A percentile compares a stretch with the other conserved stretches of the same genome.
These are phyloP conservation scores for Anagyrus pseudococci DNA, from an alignment of 2,888 invertebrate genomes.

Conservation along the genomic window DNA sequence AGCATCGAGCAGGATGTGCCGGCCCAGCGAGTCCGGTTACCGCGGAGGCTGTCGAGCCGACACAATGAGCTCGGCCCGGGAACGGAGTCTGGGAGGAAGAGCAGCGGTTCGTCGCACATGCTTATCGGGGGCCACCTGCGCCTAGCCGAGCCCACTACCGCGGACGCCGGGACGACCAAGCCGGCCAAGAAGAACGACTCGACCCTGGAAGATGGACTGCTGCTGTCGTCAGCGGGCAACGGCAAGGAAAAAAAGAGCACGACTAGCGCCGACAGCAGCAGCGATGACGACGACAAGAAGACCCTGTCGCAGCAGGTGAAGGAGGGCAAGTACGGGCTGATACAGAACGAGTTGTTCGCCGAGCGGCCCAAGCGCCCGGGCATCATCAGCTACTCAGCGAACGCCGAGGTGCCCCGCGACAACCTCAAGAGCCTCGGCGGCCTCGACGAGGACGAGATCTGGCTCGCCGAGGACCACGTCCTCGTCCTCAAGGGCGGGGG, in stretches of 20 bases:
- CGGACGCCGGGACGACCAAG: conserved; percentile 9
- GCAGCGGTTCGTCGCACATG: conserved; percentile 50
- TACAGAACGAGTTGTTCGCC: conserved; percentile 83
- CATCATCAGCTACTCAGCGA: conserved; percentile 80
- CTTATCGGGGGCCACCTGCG: conserved; percentile 75
- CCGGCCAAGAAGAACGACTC: neutral
- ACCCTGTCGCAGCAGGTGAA: conserved; percentile 88
- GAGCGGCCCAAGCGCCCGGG: conserved; percentile 78
- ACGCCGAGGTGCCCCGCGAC: conserved; percentile 82
- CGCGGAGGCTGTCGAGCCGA: conserved; percentile 28
- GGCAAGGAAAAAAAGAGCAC: conserved; percentile 66
- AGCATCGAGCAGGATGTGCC: conserved; percentile 13
- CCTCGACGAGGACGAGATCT: conserved; percentile 83
- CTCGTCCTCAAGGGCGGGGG: conserved; percentile 82
- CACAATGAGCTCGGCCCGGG: conserved; percentile 41
- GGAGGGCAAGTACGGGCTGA: conserved; percentile 88
- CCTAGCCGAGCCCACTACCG: conserved; percentile 18
- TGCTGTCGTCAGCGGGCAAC: conserved; percentile 74
- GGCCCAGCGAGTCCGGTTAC: conserved; percentile 8
- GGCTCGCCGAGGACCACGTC: conserved; percentile 88
- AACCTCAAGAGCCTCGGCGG: conserved; percentile 82
- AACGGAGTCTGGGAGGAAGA: conserved; percentile 8
- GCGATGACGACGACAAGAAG: conserved; percentile 78
- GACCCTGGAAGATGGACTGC: conserved; percentile 66
- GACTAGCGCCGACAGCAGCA: conserved; percentile 58